Base-by-base conservation (phyloP, 2,797 vertebrate genomes). In the Acanthornis magna region DNA sequence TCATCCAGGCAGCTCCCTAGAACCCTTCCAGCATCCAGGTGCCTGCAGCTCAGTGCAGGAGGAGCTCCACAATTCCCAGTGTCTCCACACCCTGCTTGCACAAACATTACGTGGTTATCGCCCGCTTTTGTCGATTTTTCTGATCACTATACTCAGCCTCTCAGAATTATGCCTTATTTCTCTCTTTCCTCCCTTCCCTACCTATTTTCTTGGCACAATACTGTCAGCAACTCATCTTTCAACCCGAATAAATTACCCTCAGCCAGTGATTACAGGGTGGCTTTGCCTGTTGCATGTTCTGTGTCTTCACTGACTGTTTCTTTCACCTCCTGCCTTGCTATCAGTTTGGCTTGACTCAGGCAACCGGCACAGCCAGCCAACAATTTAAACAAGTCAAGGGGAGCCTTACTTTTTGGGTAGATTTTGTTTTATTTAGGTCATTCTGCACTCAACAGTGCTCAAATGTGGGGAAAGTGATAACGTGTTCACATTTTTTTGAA, bases 391-490 rank as follows among this genome's bases (percentile, higher is more conserved):
- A 77, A 87, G 86, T 63, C 77, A 45, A 61, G 26, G 68, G 70
- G 61, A 82, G 27, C 43, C 58, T 94, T 77, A 43, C 42, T 83
- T 83, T 85, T 77, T 88, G 47, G 47, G 55, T 55, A 58, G 50
- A 16, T 63, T 91, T 84, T 86, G 62, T 66, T 87, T 73, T 65
- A 13, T 94, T 90, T 73, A 89, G 75, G 72, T 71, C 36, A 38
- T 87, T 87, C 78, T 83, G 57, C 54, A 36, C 29, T 83, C 8
- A 2, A 14, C 68, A 83, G 57, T 27, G 67, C 58, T 86, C 45
- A 82, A 85, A 90, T 82, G 71, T 71, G 66, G 83, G 60, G 50
- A 89, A 90, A 90, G 60, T 67, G 80, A 74, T 80, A 85, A 92
- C 20, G 81, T 19, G 57, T 71, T 91, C 77, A 68, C 19, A 19